Evolutionary conservation across 1,140 invertebrate species (phyloP), one percentile per base, ranked within the genome.

Genomic region (Diachasma alloeum): DNA sequence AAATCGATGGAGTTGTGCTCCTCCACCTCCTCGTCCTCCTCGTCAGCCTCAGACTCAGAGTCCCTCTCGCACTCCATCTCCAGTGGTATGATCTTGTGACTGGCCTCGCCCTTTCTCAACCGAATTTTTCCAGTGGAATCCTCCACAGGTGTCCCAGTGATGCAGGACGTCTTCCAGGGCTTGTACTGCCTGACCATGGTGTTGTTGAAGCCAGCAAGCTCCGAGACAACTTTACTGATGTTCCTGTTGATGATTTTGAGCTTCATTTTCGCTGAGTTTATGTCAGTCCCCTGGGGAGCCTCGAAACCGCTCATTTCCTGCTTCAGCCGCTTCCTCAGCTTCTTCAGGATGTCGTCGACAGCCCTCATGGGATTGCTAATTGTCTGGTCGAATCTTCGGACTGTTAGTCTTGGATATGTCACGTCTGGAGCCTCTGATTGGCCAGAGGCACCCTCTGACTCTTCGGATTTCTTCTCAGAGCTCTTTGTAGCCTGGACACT

Each of bases 61-160:
- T 87, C 87, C 37, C 84, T 82, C 0, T 68, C 71, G n/a, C 89
- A 90, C 3, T 36, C 78, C 88, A 90, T 89, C 13, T 89, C 87
- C 13, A 90, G 72, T 0, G 85, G 46, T 42, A 6, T 83, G 67
- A 0, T 37, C 37, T 44, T 75, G 19, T 42, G 39, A 42, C 71
- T 77, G 0, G 53, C 39, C 59, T 77, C 48, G 0, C 39, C 37
- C 24, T 72, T 75, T 4, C 75, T 72, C 11, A 80, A 26, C 1
- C 42, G 37, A 10, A 80, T 46, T 11, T 15, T 31, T 37, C 48
- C 26, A 11, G 59, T 42, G 5, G 36, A 66, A 22, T 68, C 56
- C 15, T 59, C 42, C 0, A 53, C 36, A 15, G 24, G n/a, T 15
- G 72, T 56, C 4, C 56, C 68, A n/a, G 17, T 72, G 9, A 46